Conservation (phyloP, 2,888 invertebrate species). For the Ormyrus thymus region DNA sequence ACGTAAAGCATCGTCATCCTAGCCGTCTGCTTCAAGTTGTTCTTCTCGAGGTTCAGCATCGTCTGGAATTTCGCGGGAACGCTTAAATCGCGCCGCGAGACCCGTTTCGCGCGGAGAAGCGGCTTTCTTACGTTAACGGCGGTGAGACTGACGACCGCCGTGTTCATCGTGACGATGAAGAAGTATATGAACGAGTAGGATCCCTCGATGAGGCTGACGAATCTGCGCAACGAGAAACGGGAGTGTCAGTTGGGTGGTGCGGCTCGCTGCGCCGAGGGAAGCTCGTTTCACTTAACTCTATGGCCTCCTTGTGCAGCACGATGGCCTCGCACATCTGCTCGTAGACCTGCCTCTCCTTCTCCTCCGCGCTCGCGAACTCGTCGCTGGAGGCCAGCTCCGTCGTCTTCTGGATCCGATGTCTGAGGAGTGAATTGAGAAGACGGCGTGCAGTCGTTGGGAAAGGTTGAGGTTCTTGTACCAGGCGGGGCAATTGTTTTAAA, state of each 20-base stretch:
- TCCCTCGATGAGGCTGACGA: slow-evolving; percentile 22
- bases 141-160: slow-evolving; percentile 22
- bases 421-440: background rate
- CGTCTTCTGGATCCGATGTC: slow-evolving; percentile 3
- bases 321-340: slow-evolving; percentile 15
- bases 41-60: slow-evolving; percentile 25
- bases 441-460: too few relatives aligned
- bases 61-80: slow-evolving; percentile 14
- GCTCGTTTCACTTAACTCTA: slow-evolving; percentile 8
- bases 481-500: too few relatives aligned
- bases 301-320: slow-evolving; percentile 21
- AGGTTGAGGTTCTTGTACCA: too few relatives aligned
- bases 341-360: background rate
- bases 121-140: slow-evolving; percentile 28
- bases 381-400: background rate
- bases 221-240: slow-evolving; percentile 1
- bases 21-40: slow-evolving; percentile 14
- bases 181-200: slow-evolving; percentile 1
- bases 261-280: too few relatives aligned
- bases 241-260: background rate
- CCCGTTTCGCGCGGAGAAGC: too few relatives aligned
- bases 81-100: background rate
- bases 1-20: slow-evolving; percentile 30
- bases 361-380: background rate
- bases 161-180: slow-evolving; percentile 1